Evolutionary conservation across 2,888 invertebrate species (phyloP).

Genomic region (Callimorpha dominula): DNA sequence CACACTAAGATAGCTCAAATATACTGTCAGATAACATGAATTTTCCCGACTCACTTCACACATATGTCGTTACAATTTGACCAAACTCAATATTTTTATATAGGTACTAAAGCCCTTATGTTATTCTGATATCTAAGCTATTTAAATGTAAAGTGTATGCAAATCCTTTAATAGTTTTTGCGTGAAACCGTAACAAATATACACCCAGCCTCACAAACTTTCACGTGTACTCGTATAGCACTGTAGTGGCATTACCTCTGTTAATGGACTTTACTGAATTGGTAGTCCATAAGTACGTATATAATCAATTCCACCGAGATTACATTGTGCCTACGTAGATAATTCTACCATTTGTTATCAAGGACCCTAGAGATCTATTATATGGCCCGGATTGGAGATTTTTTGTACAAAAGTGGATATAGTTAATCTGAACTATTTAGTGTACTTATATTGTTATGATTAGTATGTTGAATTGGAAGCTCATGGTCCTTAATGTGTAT

Average conservation of each 20-base stretch:
- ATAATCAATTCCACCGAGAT: slow-evolving; percentile 26
- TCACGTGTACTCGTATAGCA: background rate
- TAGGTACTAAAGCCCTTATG: too few relatives aligned
- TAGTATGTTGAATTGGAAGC: background rate
- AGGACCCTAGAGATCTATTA: slow-evolving; percentile 40
- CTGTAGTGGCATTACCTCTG: background rate
- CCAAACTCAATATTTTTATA: too few relatives aligned
- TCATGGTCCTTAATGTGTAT: background rate
- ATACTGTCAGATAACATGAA: too few relatives aligned
- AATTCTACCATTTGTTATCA: slow-evolving; percentile 31
- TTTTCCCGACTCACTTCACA: too few relatives aligned
- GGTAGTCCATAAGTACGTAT: background rate
- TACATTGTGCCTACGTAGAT: slow-evolving; percentile 29
- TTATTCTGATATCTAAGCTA: background rate
- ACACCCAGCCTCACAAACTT: background rate
- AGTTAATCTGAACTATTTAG: slow-evolving; percentile 18
- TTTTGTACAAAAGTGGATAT: slow-evolving; percentile 16
- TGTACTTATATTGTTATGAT: background rate
- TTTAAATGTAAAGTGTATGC: background rate
- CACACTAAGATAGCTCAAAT: too few relatives aligned
- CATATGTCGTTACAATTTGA: too few relatives aligned
- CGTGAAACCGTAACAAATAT: background rate
- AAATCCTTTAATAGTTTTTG: background rate
- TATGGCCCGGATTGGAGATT: slow-evolving; percentile 33
- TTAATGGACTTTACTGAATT: background rate